Conservation (phyloP, 2,797 vertebrate species). For the Gorsachius magnificus region DNA sequence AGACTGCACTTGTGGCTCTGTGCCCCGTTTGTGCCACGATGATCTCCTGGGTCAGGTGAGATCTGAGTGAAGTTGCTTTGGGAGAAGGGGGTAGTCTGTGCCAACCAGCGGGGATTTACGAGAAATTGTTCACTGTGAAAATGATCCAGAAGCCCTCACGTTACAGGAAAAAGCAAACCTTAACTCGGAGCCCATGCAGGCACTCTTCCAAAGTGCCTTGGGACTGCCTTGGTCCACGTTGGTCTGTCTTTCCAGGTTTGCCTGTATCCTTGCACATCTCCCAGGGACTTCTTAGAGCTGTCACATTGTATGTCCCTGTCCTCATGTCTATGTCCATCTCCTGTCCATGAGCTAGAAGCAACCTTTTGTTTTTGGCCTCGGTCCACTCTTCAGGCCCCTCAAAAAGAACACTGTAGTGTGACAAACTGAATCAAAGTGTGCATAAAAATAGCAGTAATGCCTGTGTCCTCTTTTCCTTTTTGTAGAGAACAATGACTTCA, state of each 20-base stretch:
- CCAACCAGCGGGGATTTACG: not conserved
- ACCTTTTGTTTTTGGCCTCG: rapidly evolving
- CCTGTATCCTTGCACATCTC: not conserved
- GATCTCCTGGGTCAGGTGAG: not conserved
- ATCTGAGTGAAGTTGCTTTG: not conserved
- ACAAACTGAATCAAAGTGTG: not conserved
- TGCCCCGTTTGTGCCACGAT: not conserved
- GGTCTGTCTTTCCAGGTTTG: not conserved
- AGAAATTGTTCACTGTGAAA: not conserved
- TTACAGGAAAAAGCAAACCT: not conserved
- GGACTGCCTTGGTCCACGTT: not conserved
- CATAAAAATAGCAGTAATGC: not conserved
- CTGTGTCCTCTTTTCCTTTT: not conserved
- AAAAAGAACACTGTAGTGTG: not conserved
- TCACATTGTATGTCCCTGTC: not conserved
- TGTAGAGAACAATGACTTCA: not conserved
- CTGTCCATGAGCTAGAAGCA: not conserved
- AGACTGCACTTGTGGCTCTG: not conserved
- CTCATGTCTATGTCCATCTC: rapidly evolving
- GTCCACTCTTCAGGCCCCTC: not conserved
- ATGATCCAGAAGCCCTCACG: not conserved
- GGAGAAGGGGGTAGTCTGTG: not conserved
- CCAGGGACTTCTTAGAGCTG: not conserved
- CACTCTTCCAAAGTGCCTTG: not conserved
- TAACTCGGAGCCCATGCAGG: not conserved